Conservation (phyloP, 1,140 invertebrate species). For the Oreohelix idahoensis region DNA sequence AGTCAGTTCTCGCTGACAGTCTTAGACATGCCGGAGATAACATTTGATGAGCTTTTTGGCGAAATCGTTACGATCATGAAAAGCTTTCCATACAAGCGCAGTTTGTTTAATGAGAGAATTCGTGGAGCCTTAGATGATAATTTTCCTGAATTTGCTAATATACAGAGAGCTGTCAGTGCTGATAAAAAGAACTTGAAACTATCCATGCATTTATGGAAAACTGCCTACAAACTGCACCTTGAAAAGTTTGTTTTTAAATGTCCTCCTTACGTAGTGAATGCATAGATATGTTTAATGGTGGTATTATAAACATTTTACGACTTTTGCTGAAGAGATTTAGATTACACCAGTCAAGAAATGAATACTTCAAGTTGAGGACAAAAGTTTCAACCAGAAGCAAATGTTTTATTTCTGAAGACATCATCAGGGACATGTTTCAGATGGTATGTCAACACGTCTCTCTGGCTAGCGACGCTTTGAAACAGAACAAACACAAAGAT, state of each 20-base stretch:
- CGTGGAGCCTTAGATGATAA: neutral
- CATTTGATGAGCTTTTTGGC: neutral
- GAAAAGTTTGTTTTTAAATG: neutral
- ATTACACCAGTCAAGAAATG: neutral
- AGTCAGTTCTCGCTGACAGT: neutral
- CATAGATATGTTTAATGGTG: neutral
- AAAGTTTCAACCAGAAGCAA: neutral
- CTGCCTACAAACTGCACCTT: neutral
- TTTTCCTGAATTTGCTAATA: conserved; percentile 21
- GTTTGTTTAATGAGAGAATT: conserved; percentile 19
- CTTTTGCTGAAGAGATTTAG: conserved; percentile 7
- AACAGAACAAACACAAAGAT: neutral
- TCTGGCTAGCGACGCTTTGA: neutral
- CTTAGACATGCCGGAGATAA: neutral
- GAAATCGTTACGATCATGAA: neutral
- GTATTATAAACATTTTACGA: conserved; percentile 1
- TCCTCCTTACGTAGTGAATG: neutral
- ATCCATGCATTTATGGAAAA: conserved; percentile 8
- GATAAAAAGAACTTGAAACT: conserved; percentile 16
- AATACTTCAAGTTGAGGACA: neutral
- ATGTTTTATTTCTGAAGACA: neutral
- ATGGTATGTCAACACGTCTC: neutral
- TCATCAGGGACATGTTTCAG: neutral
- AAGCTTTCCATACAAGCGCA: neutral
- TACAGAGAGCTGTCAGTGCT: conserved; percentile 15